Conservation (phyloP, 2,888 invertebrate genomes). For the Agriotes lineatus region DNA sequence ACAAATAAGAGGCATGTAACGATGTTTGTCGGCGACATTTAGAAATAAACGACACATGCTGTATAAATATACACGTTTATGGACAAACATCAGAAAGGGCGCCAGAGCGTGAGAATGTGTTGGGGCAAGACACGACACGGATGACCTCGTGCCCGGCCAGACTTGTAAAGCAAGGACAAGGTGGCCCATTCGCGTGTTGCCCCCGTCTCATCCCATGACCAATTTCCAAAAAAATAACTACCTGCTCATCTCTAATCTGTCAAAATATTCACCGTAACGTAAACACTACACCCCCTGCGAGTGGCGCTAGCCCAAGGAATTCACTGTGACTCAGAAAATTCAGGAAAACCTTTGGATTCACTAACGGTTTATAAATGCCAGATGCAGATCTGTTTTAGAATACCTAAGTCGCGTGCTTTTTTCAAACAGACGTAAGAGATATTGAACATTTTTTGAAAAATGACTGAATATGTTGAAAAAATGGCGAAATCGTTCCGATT, state of each 20-base stretch:
- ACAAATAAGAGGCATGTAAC: slow-evolving; percentile 48
- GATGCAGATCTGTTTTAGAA: no score
- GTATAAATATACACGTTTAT: slow-evolving; percentile 58
- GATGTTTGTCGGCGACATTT: slow-evolving; percentile 54
- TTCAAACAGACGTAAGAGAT: no score
- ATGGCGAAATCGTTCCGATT: no score
- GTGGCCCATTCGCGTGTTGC: slow-evolving; percentile 44
- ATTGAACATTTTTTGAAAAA: no score
- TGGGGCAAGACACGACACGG: slow-evolving; percentile 51
- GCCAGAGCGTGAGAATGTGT: slow-evolving; percentile 64
- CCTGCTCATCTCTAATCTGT: slow-evolving; percentile 16
- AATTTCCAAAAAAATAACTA: slow-evolving; percentile 23
- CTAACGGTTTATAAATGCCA: no score
- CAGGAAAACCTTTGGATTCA: background rate
- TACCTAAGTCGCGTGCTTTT: no score
- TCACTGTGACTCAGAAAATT: background rate
- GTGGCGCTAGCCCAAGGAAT: slow-evolving; percentile 3
- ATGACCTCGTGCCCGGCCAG: slow-evolving; percentile 52
- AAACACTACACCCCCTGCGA: slow-evolving; percentile 4
- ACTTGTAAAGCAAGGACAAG: slow-evolving; percentile 49
- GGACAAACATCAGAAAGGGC: slow-evolving; percentile 61
- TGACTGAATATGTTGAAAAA: no score
- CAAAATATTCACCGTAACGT: background rate
- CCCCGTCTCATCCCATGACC: slow-evolving; percentile 29
- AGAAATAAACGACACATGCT: slow-evolving; percentile 58